These are phyloP conservation scores for Ctena decussata DNA, from an alignment of 2,888 invertebrate genomes.

Conservation along the genomic window DNA sequence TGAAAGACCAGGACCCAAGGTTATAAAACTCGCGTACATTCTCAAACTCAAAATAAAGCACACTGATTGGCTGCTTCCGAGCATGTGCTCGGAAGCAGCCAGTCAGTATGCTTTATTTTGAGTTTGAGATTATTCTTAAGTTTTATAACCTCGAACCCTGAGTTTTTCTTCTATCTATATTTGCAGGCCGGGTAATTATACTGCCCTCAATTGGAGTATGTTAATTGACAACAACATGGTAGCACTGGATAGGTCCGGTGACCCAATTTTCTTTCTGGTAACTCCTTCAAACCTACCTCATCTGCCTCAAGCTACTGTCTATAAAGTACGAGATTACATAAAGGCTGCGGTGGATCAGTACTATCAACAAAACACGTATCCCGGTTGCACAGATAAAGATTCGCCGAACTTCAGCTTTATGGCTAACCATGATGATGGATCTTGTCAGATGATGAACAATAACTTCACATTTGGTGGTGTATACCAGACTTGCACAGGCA, in stretches of 20 bases:
- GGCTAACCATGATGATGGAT: slow-evolving; percentile 75
- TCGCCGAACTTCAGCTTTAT: slow-evolving; percentile 69
- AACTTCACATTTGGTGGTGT: slow-evolving; percentile 76
- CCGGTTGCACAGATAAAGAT: slow-evolving; percentile 67
- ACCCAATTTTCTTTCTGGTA: slow-evolving; percentile 71
- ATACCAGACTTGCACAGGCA: slow-evolving; percentile 62
- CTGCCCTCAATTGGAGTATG: slow-evolving; percentile 63
- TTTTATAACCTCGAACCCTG: too few species aligned
- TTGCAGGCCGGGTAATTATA: slow-evolving; percentile 56
- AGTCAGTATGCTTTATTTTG: too few species aligned
- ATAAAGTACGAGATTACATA: slow-evolving; percentile 46
- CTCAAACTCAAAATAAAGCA: too few species aligned
- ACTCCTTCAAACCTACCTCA: slow-evolving; percentile 65
- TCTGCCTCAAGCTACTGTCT: slow-evolving; percentile 59
- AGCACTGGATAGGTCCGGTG: slow-evolving; percentile 73
- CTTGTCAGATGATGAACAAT: slow-evolving; percentile 53
- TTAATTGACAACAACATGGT: slow-evolving; percentile 68
- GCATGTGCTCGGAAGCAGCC: too few species aligned
- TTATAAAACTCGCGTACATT: too few species aligned
- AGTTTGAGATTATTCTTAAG: too few species aligned
- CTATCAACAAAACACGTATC: slow-evolving; percentile 70
- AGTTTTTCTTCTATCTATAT: too few species aligned
- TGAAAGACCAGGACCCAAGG: too few species aligned
- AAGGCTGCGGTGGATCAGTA: slow-evolving; percentile 66
- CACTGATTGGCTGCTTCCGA: too few species aligned